Evolutionary conservation across 2,888 invertebrate species (phyloP), one percentile per base, ranked within the genome.

Genomic region (Lasioglossum malachurum): DNA sequence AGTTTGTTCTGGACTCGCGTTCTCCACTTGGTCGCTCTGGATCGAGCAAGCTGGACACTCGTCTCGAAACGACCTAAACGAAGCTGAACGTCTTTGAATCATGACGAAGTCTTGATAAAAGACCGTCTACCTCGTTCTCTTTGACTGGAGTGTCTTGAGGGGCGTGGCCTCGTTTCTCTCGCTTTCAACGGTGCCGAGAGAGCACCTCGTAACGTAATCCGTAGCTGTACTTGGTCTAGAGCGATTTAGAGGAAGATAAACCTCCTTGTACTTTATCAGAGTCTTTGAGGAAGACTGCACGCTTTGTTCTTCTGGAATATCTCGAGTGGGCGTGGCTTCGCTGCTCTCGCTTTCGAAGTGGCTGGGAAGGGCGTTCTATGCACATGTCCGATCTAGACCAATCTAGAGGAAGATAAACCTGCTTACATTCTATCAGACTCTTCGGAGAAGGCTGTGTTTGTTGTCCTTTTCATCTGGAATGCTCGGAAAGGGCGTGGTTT

Each of bases 1-100:
- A 46, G 75, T 67, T 64, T 46, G 67, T 75, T 46, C 75, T 5
- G 10, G 41, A 41, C 10, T n/a, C 69, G 69, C 23, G 35, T 69
- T 10, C 38, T 38, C 12, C 69, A 19, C 0, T 27, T 5, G 60
- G 10, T 53, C 8, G 23, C 23, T 23, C 7, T 0, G 23, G 7
- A 19, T 19, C 49, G 49, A 4, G 12, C 27, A 27, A 23, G 2
- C 60, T 10, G n/a, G 23, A n/a, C 60, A 60, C 27, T 23, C 10
- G 57, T 27, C 12, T 27, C 5, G 27, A 4, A 60, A 14, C n/a
- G n/a, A 27, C 16, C 14, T 60, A 27, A 60, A 27, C 60, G 60
- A 60, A 60, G n/a, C 23, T 23, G 53, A 60, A 5, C 16, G 4
- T 60, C 60, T 31, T 64, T 16, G 31, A 31, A 64, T 64, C 64